Evolutionary conservation across 2,113 vertebrate genomes (phyloP), one percentile per base, ranked within the genome.

Genomic region (Peucedramus taeniatus): DNA sequence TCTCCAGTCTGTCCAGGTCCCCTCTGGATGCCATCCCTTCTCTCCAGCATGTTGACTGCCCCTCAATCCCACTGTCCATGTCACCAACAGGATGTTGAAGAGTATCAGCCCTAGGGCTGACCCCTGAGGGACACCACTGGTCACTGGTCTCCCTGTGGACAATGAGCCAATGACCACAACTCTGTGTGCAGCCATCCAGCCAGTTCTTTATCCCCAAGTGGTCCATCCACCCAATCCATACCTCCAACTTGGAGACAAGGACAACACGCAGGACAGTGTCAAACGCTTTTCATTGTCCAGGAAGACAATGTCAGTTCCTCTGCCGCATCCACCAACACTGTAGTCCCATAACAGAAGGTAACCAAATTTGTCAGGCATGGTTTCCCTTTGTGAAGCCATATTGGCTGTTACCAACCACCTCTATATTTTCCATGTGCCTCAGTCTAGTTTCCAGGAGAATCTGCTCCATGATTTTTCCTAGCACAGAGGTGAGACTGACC

Each of bases 41-140:
- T 56, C n/a, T 47, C 15, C 74, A 49, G 27, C 4, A 4, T 5
- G 4, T 11, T 1, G 2, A 35, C 18, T 2, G 2, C 28, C n/a
- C 45, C 57, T 60, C 23, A 0, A 5, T 27, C 23, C 57, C 57
- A 27, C 23, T 60, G 57, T 26, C n/a, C 23, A 1, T 27, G 19
- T 37, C n/a, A 37, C 70, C 39, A n/a, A 3, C 51, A 57, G 19
- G 40, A 21, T 57, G 35, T 2, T 49, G 57, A 40, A 15, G 28
- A 50, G 28, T 10, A 9, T 31, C 35, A 11, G 57, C 45, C 45
- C 57, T 28, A 50, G 45, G 15, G 7, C 17, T 1, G 1, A 18
- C 6, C 42, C n/a, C 54, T 35, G 24, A 24, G 35, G 35, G 28
- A 20, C 57, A 40, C 35, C 35, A 26, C 35, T 39, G n/a, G 13